Percentiles rank a stretch among this genome's conserved stretches.
Evolutionary conservation across 2,797 vertebrate genomes (phyloP).

Genomic region (Poeciliopsis infans): DNA sequence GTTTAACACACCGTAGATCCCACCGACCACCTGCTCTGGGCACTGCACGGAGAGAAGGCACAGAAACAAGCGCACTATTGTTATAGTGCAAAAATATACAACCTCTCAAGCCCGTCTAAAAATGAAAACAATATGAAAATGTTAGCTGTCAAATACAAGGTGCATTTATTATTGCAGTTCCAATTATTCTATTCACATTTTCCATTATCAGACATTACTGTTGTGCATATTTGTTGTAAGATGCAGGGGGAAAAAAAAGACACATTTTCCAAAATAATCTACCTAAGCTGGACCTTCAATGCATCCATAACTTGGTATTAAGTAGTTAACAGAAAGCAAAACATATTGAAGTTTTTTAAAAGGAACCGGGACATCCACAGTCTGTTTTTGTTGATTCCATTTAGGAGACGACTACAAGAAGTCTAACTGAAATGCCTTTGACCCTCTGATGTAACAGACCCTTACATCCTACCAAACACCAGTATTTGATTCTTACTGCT

Average conservation of each 20-base stretch:
- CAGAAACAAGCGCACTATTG: not conserved
- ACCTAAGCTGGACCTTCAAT: not conserved
- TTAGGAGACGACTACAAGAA: not conserved
- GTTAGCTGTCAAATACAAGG: not conserved
- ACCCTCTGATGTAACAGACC: not conserved
- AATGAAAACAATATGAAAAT: not conserved
- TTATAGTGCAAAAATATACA: not conserved
- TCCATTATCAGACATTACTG: not conserved
- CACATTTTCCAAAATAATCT: not conserved
- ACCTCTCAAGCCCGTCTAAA: not conserved
- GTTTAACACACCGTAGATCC: constrained; percentile 94
- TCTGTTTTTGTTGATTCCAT: not conserved
- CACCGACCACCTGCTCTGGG: constrained; percentile 91
- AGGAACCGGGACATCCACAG: not conserved
- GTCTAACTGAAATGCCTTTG: not conserved
- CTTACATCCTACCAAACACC: not conserved
- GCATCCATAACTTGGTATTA: not conserved
- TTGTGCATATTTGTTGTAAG: not conserved
- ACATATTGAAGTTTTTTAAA: not conserved
- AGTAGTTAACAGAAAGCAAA: not conserved
- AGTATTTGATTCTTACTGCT: not conserved
- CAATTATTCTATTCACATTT: not conserved
- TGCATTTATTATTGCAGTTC: too few relatives aligned
- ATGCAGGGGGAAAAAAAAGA: not conserved
- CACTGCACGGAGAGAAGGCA: constrained; percentile 71